phyloP scores from a whole-genome alignment of 2,888 invertebrate species.

The Prosapia bicincta region DNA sequence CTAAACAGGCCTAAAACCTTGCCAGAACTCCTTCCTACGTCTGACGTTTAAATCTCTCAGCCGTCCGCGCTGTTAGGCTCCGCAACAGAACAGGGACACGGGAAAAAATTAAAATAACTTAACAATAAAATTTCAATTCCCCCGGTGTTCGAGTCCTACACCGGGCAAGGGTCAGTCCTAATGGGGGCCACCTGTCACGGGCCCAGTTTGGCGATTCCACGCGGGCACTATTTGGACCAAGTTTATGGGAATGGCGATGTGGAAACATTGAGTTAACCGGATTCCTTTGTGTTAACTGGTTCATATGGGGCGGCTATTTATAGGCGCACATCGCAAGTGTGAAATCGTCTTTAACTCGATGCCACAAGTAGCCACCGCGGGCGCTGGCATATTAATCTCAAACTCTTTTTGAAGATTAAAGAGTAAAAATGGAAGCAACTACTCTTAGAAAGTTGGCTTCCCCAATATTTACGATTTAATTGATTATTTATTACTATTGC shows the following conservation, averaged over 20 bases:
- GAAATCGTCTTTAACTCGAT: neutral
- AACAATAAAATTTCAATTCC: neutral
- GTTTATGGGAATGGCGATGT: neutral
- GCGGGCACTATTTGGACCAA: neutral
- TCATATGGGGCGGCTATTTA: neutral
- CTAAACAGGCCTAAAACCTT: too few relatives aligned
- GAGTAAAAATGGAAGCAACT: too few relatives aligned
- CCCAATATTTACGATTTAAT: too few relatives aligned
- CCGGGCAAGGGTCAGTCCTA: neutral
- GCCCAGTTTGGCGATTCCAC: neutral
- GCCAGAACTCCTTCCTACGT: neutral
- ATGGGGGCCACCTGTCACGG: neutral
- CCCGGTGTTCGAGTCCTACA: neutral
- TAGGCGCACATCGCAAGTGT: neutral
- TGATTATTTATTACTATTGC: too few relatives aligned
- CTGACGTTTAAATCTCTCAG: neutral
- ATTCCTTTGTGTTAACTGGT: neutral
- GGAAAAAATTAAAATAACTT: neutral
- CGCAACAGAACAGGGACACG: neutral
- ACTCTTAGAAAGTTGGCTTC: too few relatives aligned
- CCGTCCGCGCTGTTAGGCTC: neutral
- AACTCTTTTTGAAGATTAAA: too few relatives aligned
- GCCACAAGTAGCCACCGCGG: neutral
- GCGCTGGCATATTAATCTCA: too few relatives aligned
- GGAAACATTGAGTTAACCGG: neutral